Evolutionary conservation across 2,113 vertebrate species (phyloP), one percentile per base, ranked within the genome.

Genomic region (Sylvilagus bachmani): DNA sequence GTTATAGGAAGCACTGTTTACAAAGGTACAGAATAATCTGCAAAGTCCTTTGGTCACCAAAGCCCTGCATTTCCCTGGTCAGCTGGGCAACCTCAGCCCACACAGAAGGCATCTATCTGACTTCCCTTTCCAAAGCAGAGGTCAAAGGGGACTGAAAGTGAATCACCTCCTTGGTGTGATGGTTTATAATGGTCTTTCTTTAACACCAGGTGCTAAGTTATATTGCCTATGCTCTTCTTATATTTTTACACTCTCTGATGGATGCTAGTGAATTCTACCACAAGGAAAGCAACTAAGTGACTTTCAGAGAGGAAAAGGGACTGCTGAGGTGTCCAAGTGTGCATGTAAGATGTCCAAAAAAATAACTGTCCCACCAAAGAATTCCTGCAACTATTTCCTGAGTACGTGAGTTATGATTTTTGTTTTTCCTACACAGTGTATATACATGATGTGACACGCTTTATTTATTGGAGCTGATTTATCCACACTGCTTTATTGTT

Each of bases 381-480:
- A 95, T 96, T 97, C 97, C 86, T 92, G 31, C 74, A 89, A 66
- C 29, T 91, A 67, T 83, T 95, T 94, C 84, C 90, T 49, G 13
- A 77, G 95, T 93, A 31, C 17, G 84, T 94, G 96, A 97, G 92
- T 97, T 98, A 95, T 94, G 96, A 97, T 97, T 98, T 98, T 33
- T 97, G 96, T 77, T 96, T 95, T 92, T 95, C 90, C 94, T 55
- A 1, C 84, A 92, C 84, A 38, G 79, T 93, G 92, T 97, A 87
- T 97, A 87, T 94, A 96, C 93, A 86, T 86, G 96, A 97, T 89
- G 95, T 95, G 96, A 97, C 98, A 97, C 92, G 87, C 96, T 98
- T 98, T 98, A 98, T 98, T 98, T 98, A 98, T 97, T 98, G 97
- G 69, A 95, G 96, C 92, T 97, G 98, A 98, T 98, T 98, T 98